phyloP scores from a whole-genome alignment of 1,140 invertebrate species.

The Drosophila elegans region DNA sequence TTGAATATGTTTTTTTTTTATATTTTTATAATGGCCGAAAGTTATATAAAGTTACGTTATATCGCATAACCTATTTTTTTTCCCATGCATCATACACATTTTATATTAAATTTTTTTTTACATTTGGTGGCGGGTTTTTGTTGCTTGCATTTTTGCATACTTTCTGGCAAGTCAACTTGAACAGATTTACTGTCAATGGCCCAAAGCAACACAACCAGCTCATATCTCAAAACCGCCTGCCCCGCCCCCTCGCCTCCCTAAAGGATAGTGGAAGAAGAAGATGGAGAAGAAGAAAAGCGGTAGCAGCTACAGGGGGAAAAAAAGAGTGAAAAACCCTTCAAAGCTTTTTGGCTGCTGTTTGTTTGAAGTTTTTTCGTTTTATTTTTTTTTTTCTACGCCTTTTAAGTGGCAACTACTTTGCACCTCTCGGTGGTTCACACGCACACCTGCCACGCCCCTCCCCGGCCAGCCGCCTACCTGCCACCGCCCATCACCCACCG shows the following conservation, averaged over 20 bases:
- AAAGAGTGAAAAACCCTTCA: conserved; percentile 26
- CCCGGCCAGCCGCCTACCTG: neutral
- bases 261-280: neutral
- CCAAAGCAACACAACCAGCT: conserved; percentile 28
- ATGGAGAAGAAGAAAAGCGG: conserved; percentile 11
- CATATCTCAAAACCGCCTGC: conserved; percentile 15
- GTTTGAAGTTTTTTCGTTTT: conserved; percentile 40
- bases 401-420: conserved; percentile 63
- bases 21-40: too few relatives aligned
- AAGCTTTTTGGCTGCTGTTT: conserved; percentile 62
- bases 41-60: too few relatives aligned
- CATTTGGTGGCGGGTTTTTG: neutral
- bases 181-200: conserved; percentile 55
- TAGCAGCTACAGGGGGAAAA: neutral
- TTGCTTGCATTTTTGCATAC: conserved; percentile 19
- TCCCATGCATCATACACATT: neutral
- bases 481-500: neutral
- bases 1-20: too few relatives aligned
- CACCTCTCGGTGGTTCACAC: conserved; percentile 53
- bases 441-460: conserved; percentile 26
- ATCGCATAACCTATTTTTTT: neutral
- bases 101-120: neutral
- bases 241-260: neutral
- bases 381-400: conserved; percentile 32
- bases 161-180: conserved; percentile 9